A percentile compares a stretch with the other conserved stretches of the same genome.
Evolutionary conservation across 2,113 vertebrate genomes (phyloP).

Genomic region (Campylomormyrus numenius): DNA sequence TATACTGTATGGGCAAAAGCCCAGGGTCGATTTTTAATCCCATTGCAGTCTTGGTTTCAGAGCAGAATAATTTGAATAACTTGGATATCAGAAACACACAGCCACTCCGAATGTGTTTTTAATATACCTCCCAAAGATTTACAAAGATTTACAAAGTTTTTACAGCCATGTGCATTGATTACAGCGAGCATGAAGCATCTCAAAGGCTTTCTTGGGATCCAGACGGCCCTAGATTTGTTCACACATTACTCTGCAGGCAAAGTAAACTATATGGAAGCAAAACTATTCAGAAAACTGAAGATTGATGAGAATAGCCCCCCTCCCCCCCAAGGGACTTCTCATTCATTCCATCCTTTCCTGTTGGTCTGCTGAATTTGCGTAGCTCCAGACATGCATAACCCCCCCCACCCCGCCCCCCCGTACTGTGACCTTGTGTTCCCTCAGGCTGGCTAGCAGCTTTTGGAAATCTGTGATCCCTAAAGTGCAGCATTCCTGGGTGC

Average conservation of each 20-base stretch:
- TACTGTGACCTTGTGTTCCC: not conserved
- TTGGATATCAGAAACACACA: not conserved
- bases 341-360: not conserved
- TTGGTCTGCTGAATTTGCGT: not conserved
- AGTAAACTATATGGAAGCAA: not conserved
- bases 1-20: not conserved
- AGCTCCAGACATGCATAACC: not conserved
- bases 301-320: not conserved
- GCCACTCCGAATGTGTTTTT: not conserved
- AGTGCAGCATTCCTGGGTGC: constrained; percentile 4
- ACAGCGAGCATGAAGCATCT: not conserved
- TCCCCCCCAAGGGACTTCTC: not conserved
- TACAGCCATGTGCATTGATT: not conserved
- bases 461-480: constrained; percentile 15
- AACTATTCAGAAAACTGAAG: not conserved
- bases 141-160: not conserved
- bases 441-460: not conserved
- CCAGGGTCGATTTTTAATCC: not conserved
- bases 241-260: not conserved
- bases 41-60: not conserved
- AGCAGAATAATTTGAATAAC: not conserved
- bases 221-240: not conserved
- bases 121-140: not conserved
- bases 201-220: not conserved
- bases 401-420: not conserved